phyloP scores from a whole-genome alignment of 2,888 invertebrate species.

The Acrobasis suavella region DNA sequence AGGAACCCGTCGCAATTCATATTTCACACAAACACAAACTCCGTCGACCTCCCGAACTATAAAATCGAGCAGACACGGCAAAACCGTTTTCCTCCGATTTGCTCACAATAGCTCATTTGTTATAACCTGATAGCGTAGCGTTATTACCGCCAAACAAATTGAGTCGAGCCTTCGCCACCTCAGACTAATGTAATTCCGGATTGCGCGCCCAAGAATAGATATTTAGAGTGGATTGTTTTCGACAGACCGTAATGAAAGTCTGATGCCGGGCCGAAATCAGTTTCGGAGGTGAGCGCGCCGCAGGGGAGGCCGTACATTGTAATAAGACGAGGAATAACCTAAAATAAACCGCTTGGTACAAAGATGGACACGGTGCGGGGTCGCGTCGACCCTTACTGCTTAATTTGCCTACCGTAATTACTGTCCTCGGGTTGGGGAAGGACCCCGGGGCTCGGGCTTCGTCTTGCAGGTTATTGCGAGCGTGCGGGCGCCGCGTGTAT shows the following conservation, averaged over 20 bases:
- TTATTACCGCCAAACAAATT: slow-evolving; percentile 82
- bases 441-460: slow-evolving; percentile 74
- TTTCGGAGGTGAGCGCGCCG: slow-evolving; percentile 79
- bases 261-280: slow-evolving; percentile 80
- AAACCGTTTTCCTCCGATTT: slow-evolving; percentile 75
- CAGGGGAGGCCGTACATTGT: slow-evolving; percentile 80
- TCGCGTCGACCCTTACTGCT: slow-evolving; percentile 75
- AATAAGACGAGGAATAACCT: slow-evolving; percentile 80
- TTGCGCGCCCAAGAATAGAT: slow-evolving; percentile 81
- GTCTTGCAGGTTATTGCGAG: slow-evolving; percentile 79
- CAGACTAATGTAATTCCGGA: slow-evolving; percentile 82
- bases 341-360: slow-evolving; percentile 77
- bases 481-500: slow-evolving; percentile 80
- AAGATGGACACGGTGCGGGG: slow-evolving; percentile 74
- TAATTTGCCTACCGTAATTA: slow-evolving; percentile 84
- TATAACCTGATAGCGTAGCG: slow-evolving; percentile 79
- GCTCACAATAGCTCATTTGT: slow-evolving; percentile 81
- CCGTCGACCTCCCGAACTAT: slow-evolving; percentile 47
- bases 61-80: slow-evolving; percentile 70
- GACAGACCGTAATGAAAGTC: slow-evolving; percentile 83
- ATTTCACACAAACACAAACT: slow-evolving; percentile 39
- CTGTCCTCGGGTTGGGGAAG: slow-evolving; percentile 79
- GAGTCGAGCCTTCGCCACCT: slow-evolving; percentile 83
- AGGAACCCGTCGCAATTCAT: slow-evolving; percentile 30
- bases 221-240: slow-evolving; percentile 83